Percentiles rank a stretch among this genome's conserved stretches.
Conservation (phyloP, 2,113 vertebrate genomes). For the Onychorhynchus coronatus region DNA sequence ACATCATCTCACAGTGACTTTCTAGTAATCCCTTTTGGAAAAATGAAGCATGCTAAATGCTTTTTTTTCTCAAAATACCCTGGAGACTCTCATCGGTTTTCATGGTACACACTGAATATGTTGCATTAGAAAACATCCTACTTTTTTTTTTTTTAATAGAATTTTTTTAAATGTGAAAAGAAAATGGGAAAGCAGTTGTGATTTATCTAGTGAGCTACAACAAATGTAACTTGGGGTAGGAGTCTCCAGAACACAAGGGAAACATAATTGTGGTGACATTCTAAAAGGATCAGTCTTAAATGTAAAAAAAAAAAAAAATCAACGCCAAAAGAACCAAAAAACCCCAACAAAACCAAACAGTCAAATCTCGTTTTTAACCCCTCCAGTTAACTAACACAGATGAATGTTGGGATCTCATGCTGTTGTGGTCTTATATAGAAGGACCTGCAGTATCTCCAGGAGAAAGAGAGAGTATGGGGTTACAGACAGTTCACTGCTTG, state of each 20-base stretch:
- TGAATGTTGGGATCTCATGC: background rate
- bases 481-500: background rate
- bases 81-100: background rate
- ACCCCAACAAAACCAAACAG: background rate
- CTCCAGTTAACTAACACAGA: background rate
- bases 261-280: background rate
- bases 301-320: background rate
- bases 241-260: background rate
- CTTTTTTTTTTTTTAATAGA: background rate
- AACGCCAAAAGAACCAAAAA: background rate
- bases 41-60: background rate
- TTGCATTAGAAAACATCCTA: background rate
- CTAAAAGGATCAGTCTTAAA: background rate
- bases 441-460: background rate
- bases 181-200: background rate
- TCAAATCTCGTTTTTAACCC: background rate
- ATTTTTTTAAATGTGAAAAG: background rate
- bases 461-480: background rate
- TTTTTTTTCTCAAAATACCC: background rate
- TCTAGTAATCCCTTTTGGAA: slow-evolving; percentile 1
- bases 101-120: background rate
- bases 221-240: background rate
- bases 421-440: background rate
- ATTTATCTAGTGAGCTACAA: background rate
- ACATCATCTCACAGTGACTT: background rate